phyloP scores from a whole-genome alignment of 1,140 invertebrate species.

The Diploscapter pachys region DNA sequence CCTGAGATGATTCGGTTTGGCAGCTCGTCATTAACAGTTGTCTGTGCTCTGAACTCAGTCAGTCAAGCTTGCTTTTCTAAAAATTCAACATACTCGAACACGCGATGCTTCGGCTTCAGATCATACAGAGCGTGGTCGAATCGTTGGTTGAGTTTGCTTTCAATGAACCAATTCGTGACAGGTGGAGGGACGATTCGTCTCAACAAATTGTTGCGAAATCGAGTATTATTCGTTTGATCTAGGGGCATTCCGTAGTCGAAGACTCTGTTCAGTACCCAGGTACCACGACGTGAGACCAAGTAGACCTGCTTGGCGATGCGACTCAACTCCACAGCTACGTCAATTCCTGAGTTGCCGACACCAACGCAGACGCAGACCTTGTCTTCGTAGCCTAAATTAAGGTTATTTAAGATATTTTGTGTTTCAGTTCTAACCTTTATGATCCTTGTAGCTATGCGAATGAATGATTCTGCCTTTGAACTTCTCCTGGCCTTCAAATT shows the following conservation, averaged over 20 bases:
- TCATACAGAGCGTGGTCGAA: slow-evolving; percentile 63
- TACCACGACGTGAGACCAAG: slow-evolving; percentile 62
- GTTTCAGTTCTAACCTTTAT: slow-evolving; percentile 40
- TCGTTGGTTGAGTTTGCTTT: slow-evolving; percentile 46
- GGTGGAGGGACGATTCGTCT: slow-evolving; percentile 12
- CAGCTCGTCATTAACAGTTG: slow-evolving; percentile 64
- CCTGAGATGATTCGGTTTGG: slow-evolving; percentile 62
- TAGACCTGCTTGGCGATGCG: slow-evolving; percentile 59
- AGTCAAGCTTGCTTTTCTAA: slow-evolving; percentile 4
- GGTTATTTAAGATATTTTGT: neutral
- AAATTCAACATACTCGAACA: slow-evolving; percentile 50
- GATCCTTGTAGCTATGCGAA: slow-evolving; percentile 59
- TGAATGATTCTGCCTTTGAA: slow-evolving; percentile 62
- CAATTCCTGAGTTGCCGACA: slow-evolving; percentile 63
- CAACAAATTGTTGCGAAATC: neutral
- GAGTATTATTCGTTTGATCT: slow-evolving; percentile 50
- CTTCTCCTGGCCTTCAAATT: slow-evolving; percentile 40
- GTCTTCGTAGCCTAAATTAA: slow-evolving; percentile 50
- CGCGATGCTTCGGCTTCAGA: slow-evolving; percentile 60
- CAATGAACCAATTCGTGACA: slow-evolving; percentile 6
- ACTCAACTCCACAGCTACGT: slow-evolving; percentile 63
- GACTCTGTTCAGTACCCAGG: slow-evolving; percentile 62
- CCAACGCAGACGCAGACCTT: slow-evolving; percentile 61
- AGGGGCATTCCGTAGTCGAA: slow-evolving; percentile 56
- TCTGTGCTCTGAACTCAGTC: slow-evolving; percentile 55